Evolutionary conservation across 2,113 vertebrate genomes (phyloP), one percentile per base, ranked within the genome.

Genomic region (Nothocercus nigrocapillus): DNA sequence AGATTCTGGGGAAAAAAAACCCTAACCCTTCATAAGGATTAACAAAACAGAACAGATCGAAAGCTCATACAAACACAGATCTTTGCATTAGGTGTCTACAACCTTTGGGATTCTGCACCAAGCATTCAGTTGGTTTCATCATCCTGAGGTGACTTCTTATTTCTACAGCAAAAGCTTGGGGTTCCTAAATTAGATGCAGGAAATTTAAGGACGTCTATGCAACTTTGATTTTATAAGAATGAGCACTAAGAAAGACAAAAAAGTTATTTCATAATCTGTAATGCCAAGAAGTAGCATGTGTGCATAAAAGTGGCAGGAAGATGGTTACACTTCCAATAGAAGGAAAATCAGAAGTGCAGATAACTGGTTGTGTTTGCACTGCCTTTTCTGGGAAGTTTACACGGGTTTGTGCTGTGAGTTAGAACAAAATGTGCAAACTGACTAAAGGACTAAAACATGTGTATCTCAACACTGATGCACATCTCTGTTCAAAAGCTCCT

Each of bases 61-160:
- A 87, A 94, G 74, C 81, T 84, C n/a, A 34, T 34, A 89, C 24
- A n/a, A 91, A 3, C 18, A 54, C 64, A 78, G 56, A 84, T 54
- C 69, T 81, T 81, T 85, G 53, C 74, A 95, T 61, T 4, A 84
- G 61, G 62, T 6, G 0, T 78, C 74, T 66, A 85, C 58, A 87
- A 82, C 63, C 76, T 77, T 80, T 63, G 2, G 4, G 38, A 34
- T 62, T 82, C 75, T 69, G 85, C 76, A 88, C 85, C 92, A 96
- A 75, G 53, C 89, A 89, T 92, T 91, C 92, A 92, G 64, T 9
- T 30, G 91, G 44, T 87, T 47, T 89, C 76, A 75, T 62, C 59
- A n/a, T 66, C 58, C 44, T 9, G 47, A 85, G 44, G 40, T 11
- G 1, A 28, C 20, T n/a, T 90, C 68, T 56, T 38, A 45, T 28